Evolutionary conservation across 2,113 vertebrate genomes (phyloP), one percentile per base, ranked within the genome.

Genomic region (Saguinus midas): DNA sequence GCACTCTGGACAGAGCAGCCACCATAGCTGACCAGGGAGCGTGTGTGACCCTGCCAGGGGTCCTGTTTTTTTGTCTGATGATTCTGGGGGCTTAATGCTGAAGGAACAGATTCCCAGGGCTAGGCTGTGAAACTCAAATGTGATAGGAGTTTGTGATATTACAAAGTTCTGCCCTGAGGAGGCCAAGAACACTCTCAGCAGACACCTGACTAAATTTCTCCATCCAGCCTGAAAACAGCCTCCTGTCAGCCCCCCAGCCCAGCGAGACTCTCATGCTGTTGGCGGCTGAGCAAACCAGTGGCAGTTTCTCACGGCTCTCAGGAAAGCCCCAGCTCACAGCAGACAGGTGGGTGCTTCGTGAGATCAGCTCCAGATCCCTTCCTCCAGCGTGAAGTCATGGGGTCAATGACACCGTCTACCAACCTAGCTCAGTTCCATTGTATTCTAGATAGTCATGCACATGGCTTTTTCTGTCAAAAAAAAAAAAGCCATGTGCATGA

Each of bases 161-260:
- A 58, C 16, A 40, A 32, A 55, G 9, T 66, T 52, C 57, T 79
- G 40, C n/a, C 72, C 11, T 1, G 0, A 89, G 61, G 20, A 86
- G 32, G 40, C 58, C 14, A 25, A 23, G 13, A 70, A 32, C 29
- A 18, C 3, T 40, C 40, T 8, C 8, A 37, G 48, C 35, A 50
- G n/a, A 68, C 73, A 17, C 48, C 91, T 95, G 75, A 90, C 66
- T 76, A 0, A 12, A 7, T 94, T 85, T 97, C 90, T 96, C 87
- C 52, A 10, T 58, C 18, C 78, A 98, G 97, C 50, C 97, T 64
- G 94, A 81, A 50, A 94, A 78, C 95, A 97, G 90, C 94, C 80
- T 81, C 66, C 81, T 25, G 0, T 21, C 92, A 68, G 88, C 95
- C 75, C 70, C 90, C 82, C 95, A 95, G 90, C 14, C 94, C 90